phyloP scores from a whole-genome alignment of 2,888 invertebrate species.

The Scrobipalpa costella region DNA sequence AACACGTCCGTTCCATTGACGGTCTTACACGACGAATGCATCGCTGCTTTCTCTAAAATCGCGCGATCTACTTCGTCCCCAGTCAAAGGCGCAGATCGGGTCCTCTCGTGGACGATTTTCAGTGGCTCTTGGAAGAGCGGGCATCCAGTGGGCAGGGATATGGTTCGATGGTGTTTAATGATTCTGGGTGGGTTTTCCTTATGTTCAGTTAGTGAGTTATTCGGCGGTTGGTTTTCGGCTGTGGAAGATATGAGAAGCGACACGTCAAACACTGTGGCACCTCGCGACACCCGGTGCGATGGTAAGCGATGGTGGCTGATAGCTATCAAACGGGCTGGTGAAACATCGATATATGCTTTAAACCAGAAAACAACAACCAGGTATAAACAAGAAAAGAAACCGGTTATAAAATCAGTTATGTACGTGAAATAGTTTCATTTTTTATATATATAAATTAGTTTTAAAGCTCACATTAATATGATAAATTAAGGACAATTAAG shows the following conservation, averaged over 20 bases:
- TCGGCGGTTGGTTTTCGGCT: constrained; percentile 70
- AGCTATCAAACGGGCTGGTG: background rate
- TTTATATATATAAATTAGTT: too few relatives aligned
- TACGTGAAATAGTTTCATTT: too few relatives aligned
- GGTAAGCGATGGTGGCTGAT: constrained; percentile 42
- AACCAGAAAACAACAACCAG: background rate
- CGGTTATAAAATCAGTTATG: too few relatives aligned
- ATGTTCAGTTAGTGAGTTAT: constrained; percentile 67
- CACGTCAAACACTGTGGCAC: constrained; percentile 69
- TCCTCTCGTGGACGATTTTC: constrained; percentile 82
- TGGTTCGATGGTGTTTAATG: constrained; percentile 69
- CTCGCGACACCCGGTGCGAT: constrained; percentile 67
- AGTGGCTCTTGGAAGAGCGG: constrained; percentile 63
- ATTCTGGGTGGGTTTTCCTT: constrained; percentile 53
- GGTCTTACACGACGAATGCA: constrained; percentile 62
- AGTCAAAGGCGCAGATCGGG: constrained; percentile 85
- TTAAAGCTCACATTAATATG: too few relatives aligned
- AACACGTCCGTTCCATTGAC: constrained; percentile 59
- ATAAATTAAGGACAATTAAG: background rate
- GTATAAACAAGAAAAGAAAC: background rate
- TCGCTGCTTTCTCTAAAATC: constrained; percentile 56
- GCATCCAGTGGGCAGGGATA: constrained; percentile 67
- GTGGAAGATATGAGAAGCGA: constrained; percentile 74
- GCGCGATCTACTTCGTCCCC: constrained; percentile 73
- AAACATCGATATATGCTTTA: background rate